These are phyloP conservation scores for Marmota flaviventris DNA, from an alignment of 2,113 vertebrate genomes.

Conservation along the genomic window DNA sequence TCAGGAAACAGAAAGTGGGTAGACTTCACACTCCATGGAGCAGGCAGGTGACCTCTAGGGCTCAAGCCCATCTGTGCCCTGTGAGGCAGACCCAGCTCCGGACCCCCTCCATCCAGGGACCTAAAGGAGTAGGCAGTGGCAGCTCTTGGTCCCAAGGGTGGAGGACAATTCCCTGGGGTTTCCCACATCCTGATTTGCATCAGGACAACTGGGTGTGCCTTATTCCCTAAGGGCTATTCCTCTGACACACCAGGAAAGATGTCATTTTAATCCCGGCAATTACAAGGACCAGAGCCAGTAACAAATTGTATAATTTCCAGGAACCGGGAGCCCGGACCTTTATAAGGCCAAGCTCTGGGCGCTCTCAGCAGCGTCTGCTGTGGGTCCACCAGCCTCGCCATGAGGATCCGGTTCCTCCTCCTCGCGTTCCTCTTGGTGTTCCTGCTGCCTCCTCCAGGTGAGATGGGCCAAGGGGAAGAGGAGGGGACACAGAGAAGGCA, in stretches of 20 bases:
- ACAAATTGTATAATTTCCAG: too few species aligned
- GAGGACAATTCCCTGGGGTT: not conserved
- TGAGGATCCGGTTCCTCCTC: not conserved
- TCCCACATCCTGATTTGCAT: not conserved
- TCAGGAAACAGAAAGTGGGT: not conserved
- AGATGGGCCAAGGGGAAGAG: not conserved
- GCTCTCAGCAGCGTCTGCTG: not conserved
- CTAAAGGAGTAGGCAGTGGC: too few species aligned
- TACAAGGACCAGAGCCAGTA: too few species aligned
- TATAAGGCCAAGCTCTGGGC: fast-evolving
- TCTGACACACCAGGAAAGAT: not conserved
- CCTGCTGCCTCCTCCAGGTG: not conserved
- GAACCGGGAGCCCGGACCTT: not conserved
- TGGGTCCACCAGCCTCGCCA: not conserved
- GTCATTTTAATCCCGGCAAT: not conserved
- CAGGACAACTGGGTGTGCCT: not conserved
- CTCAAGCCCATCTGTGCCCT: not conserved
- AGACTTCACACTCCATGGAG: not conserved
- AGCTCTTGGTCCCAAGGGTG: not conserved
- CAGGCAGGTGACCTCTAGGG: too few species aligned
- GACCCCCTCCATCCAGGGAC: fast-evolving
- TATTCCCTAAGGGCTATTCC: not conserved
- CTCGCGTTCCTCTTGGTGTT: not conserved
- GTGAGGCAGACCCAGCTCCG: not conserved
- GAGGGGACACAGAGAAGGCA: too few species aligned